Conservation (phyloP, 2,888 invertebrate species). For the Habroteleia sp. region DNA sequence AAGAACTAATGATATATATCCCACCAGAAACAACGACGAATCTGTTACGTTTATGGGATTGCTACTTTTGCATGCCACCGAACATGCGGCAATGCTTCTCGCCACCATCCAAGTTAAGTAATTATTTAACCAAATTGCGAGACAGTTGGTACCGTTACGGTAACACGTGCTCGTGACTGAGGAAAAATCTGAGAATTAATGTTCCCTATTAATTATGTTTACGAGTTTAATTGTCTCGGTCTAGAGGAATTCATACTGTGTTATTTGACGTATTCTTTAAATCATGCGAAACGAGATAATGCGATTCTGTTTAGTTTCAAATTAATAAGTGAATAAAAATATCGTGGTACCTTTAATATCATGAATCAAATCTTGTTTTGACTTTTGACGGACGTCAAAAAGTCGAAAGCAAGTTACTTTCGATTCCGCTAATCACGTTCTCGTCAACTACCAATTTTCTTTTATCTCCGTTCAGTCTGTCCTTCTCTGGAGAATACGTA, state of each 20-base stretch:
- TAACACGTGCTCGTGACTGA: slow-evolving; percentile 75
- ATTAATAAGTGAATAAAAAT: slow-evolving; percentile 27
- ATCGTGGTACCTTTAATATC: slow-evolving; percentile 7
- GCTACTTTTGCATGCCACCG: slow-evolving; percentile 53
- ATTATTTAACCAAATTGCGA: slow-evolving; percentile 80
- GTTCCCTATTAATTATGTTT: slow-evolving; percentile 80
- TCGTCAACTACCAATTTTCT: slow-evolving; percentile 68
- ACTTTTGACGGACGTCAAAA: slow-evolving; percentile 35
- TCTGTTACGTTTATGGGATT: slow-evolving; percentile 48
- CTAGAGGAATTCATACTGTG: slow-evolving; percentile 71
- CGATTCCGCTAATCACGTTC: slow-evolving; percentile 66
- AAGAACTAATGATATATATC: slow-evolving; percentile 12
- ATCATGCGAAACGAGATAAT: not conserved
- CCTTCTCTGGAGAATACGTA: slow-evolving; percentile 57
- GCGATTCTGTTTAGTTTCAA: not conserved
- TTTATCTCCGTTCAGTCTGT: slow-evolving; percentile 66
- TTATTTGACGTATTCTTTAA: slow-evolving; percentile 65
- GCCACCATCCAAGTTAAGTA: slow-evolving; percentile 74
- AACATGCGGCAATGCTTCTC: slow-evolving; percentile 61
- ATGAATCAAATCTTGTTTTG: slow-evolving; percentile 33
- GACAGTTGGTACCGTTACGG: slow-evolving; percentile 76
- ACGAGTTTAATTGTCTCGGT: slow-evolving; percentile 77
- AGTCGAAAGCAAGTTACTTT: slow-evolving; percentile 51
- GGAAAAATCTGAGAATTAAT: slow-evolving; percentile 79
- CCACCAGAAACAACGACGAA: slow-evolving; percentile 16